Evolutionary conservation across 2,888 invertebrate species (phyloP), one percentile per base, ranked within the genome.

Genomic region (Heliconius ismenius): DNA sequence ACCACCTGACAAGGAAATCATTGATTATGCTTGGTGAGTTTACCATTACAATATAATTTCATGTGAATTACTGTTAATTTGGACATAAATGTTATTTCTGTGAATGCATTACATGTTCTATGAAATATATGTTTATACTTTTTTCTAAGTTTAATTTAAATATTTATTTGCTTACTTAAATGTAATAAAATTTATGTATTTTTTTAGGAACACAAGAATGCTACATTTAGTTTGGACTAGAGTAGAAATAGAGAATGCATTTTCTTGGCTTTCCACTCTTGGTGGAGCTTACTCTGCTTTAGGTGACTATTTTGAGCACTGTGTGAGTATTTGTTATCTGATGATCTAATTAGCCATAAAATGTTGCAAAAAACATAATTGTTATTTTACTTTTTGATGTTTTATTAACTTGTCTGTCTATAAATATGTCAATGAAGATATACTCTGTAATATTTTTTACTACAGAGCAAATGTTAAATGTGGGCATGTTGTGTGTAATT

Each of bases 241-340:
- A 83, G 95, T 96, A 80, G 98, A 98, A 90, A 92, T 97, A 83
- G 98, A 98, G 83, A 95, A 97, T 91, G 95, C 97, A 43, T 96
- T 99, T 95, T 98, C 98, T 26, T 98, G 98, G 98, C 91, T 99
- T 36, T 99, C 99, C 28, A 99, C 99, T 1, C 95, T 99, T 24
- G 99, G 99, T 4, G 99, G 99, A 69, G 99, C 98, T 2, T 99
- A 98, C 90, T 99, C 99, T 3, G 98, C 99, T 1, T 94, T 99
- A 75, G 99, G 99, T 3, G 99, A 99, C 87, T 96, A 97, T 85
- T 97, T 97, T 89, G 92, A 95, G 74, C 92, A 96, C 84, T 98
- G 97, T 93, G 97, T 97, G 95, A 95, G 96, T 92, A 77, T 67
- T 49, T 36, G 75, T 69, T 28, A 43, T 62, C 15, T 36, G 21